phyloP scores from a whole-genome alignment of 92 coral and sea anemone genomes.

The Umimayanthus kanabou region DNA sequence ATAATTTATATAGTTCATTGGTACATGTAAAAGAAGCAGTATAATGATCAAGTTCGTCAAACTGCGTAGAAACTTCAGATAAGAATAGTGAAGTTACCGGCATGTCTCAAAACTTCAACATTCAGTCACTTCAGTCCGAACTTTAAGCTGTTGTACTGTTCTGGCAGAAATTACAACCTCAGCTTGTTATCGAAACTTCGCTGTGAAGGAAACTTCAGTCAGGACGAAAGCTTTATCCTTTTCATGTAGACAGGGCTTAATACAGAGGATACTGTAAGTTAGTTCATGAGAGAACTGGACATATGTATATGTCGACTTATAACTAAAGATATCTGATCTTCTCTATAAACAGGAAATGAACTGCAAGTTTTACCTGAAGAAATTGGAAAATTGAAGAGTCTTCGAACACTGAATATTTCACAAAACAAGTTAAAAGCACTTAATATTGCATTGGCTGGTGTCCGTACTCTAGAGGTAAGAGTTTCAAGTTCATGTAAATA shows the following conservation, averaged over 20 bases:
- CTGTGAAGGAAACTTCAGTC: too few species aligned
- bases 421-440: slow-evolving; percentile 76
- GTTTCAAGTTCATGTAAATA: not conserved
- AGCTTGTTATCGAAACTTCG: too few species aligned
- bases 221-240: too few species aligned
- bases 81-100: too few species aligned
- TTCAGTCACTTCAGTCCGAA: too few species aligned
- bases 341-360: slow-evolving; percentile 69
- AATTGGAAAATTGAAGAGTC: slow-evolving; percentile 78
- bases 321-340: not conserved
- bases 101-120: too few species aligned
- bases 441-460: slow-evolving; percentile 79
- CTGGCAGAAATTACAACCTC: too few species aligned
- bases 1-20: too few species aligned
- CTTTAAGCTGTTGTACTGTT: too few species aligned
- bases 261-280: not conserved
- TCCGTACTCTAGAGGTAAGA: slow-evolving; percentile 85
- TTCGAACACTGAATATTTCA: slow-evolving; percentile 79
- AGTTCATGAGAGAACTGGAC: not conserved
- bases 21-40: too few species aligned
- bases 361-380: slow-evolving; percentile 81
- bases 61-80: too few species aligned
- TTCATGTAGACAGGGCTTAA: not conserved
- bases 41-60: too few species aligned
- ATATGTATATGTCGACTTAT: not conserved